Evolutionary conservation across 23 tunicate species (phyloP).

Genomic region (Halocynthia roretzi): DNA sequence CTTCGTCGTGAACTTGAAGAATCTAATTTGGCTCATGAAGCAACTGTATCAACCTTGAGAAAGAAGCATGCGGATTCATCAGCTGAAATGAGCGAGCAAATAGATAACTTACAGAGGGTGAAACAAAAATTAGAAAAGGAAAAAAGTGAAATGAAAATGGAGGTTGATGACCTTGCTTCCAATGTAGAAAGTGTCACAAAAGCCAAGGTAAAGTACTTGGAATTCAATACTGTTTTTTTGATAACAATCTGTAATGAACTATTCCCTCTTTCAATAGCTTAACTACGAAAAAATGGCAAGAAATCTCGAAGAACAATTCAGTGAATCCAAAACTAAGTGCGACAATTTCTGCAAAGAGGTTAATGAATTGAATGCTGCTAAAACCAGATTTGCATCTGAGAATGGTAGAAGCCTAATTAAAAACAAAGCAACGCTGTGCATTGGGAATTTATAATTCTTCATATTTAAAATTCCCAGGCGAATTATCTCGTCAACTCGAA

Average conservation of each 20-base stretch:
- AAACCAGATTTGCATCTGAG: conserved; percentile 30
- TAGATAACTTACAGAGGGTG: conserved; percentile 25
- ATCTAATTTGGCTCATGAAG: conserved; percentile 36
- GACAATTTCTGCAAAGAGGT: conserved; percentile 66
- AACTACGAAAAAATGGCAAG: conserved; percentile 88
- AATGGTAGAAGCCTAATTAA: no score
- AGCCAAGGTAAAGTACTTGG: conserved; percentile 13
- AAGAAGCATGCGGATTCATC: conserved; percentile 40
- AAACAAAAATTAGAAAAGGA: conserved; percentile 29
- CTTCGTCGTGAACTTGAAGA: conserved; percentile 34
- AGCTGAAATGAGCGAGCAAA: conserved; percentile 46
- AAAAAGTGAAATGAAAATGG: conserved; percentile 35
- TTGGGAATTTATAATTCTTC: no score
- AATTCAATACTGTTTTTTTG: no score
- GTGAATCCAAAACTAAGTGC: conserved; percentile 54
- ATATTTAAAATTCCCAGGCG: no score
- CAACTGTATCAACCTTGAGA: conserved; percentile 31
- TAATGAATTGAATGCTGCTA: conserved; percentile 38
- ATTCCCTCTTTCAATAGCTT: conserved; percentile 26
- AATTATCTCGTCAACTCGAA: conserved; percentile 34
- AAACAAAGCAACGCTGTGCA: no score
- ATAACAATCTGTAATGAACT: neutral
- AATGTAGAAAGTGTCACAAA: conserved; percentile 27
- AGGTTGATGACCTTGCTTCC: conserved; percentile 27
- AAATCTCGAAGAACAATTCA: no score